Base-by-base conservation (phyloP, 2,888 invertebrate genomes). In the Acleris sparsana region DNA sequence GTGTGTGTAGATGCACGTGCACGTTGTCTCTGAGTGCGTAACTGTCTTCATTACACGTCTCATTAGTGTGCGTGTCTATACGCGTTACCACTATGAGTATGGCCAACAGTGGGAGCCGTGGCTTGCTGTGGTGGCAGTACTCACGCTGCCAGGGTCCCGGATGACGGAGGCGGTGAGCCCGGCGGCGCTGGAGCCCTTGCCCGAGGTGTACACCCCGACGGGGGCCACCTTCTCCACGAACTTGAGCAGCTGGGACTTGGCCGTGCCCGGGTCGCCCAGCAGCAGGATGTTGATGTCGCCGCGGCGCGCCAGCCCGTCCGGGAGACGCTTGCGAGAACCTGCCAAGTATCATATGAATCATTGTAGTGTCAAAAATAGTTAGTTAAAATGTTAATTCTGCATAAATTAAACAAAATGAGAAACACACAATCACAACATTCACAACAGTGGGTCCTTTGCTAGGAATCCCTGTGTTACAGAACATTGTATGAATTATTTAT, bases 171-270 rank as follows among this genome's bases (percentile, higher is more conserved):
- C 99, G 22, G 99, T 99, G 46, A 99, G 94, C 87, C 99, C 99
- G 68, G 99, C 99, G 2, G 99, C 99, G 77, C 99, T 99, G 72
- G 99, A 99, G 3, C 99, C 99, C 90, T 99, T 99, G n/a, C 99
- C 99, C 0, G 99, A 99, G 0, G 99, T 99, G 84, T 99, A 99
- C 4, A 99, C 97, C 0, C 96, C 98, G 75, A 99, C 97, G 0
- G 99, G 99, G 0, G 99, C 80, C 2, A 98, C 98, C 77, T 96
- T 96, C 86, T 99, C 99, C 0, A 99, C 99, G 83, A 99, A 99
- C 89, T 99, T 99, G 11, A 99, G 91, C 65, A 99, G 91, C 84
- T 99, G 99, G 0, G 99, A 99, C 86, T 99, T 99, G n/a, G 99
- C 99, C 0, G 99, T 99, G 78, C 99, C 99, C 0, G 99, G 99